phyloP scores from a whole-genome alignment of 2,113 vertebrate species.

The Ondatra zibethicus region DNA sequence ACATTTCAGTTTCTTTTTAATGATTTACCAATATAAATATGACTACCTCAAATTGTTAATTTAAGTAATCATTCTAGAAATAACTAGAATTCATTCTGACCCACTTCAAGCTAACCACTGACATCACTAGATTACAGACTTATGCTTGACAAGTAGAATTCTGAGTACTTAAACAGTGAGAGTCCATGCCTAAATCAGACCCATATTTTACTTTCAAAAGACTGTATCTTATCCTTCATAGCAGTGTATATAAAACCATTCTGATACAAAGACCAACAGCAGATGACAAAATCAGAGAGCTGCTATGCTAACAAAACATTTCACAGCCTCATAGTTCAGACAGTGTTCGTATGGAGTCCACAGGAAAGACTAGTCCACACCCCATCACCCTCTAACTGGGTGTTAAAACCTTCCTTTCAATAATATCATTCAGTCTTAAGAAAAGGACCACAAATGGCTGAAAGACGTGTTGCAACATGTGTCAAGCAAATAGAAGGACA shows the following conservation, averaged over 20 bases:
- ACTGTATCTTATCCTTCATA: not conserved
- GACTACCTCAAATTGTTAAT: not conserved
- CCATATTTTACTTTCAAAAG: slow-evolving; percentile 2
- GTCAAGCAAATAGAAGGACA: not conserved
- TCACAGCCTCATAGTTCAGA: not conserved
- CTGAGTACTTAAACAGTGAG: not conserved
- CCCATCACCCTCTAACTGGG: not conserved
- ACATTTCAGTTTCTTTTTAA: not conserved
- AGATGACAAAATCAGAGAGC: not conserved
- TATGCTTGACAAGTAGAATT: not conserved
- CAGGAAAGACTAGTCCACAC: not conserved
- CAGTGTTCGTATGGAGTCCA: not conserved
- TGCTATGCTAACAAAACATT: not conserved
- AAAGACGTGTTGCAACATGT: not conserved
- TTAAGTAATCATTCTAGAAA: not conserved
- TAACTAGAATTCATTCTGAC: not conserved
- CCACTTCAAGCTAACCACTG: not conserved
- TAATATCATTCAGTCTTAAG: not conserved
- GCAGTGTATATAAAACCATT: not conserved
- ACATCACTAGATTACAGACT: not conserved
- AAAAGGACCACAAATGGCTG: not conserved
- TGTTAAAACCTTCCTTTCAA: slow-evolving; percentile 15
- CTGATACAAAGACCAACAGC: not conserved
- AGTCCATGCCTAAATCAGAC: not conserved
- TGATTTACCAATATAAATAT: slow-evolving; percentile 22